Conservation (phyloP, 2,113 vertebrate species). For the Oplegnathus fasciatus region DNA sequence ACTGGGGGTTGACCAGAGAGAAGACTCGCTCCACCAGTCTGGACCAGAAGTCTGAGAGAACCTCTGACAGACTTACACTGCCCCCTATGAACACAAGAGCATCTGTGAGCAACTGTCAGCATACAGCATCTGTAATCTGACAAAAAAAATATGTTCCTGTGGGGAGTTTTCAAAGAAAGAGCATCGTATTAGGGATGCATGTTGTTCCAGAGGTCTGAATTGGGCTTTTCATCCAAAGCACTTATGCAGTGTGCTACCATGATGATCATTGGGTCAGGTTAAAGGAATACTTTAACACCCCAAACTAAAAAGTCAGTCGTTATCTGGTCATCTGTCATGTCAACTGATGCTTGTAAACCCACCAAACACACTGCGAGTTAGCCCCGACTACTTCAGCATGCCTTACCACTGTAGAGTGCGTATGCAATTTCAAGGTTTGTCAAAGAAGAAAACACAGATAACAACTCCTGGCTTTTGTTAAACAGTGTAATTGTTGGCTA, state of each 20-base stretch:
- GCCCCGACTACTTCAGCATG: too few relatives aligned
- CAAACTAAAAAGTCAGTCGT: neutral
- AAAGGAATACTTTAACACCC: neutral
- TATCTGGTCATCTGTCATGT: neutral
- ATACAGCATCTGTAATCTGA: neutral
- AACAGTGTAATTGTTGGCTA: neutral
- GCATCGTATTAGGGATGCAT: neutral
- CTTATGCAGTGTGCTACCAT: neutral
- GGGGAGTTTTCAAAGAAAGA: neutral
- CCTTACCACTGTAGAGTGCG: too few relatives aligned
- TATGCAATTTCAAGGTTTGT: neutral
- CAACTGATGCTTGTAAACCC: neutral
- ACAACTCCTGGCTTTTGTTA: neutral
- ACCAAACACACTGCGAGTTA: neutral
- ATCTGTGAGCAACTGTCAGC: neutral
- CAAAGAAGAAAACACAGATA: neutral
- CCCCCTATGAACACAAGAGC: slow-evolving; percentile 73
- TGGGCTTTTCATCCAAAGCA: neutral
- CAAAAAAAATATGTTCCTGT: neutral
- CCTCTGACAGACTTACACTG: slow-evolving; percentile 87
- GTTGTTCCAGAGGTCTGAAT: neutral
- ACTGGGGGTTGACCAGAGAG: slow-evolving; percentile 91
- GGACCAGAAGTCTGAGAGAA: slow-evolving; percentile 91
- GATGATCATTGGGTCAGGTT: neutral
- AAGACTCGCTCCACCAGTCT: slow-evolving; percentile 90